Percentiles rank a stretch among this genome's conserved stretches.
phyloP scores from a whole-genome alignment of 2,113 vertebrate genomes.

The Platysteira castanea region DNA sequence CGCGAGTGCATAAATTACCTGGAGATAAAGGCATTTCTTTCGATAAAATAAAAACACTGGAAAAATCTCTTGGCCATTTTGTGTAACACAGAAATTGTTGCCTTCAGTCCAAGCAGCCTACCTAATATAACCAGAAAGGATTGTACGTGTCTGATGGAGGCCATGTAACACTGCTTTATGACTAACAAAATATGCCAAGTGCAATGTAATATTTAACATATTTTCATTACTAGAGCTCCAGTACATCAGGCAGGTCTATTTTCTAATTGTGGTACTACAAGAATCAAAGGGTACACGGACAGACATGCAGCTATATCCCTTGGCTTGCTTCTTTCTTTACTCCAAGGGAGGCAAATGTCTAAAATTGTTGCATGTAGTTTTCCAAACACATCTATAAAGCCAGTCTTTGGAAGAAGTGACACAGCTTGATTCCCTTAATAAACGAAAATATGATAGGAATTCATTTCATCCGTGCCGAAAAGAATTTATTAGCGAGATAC shows the following conservation, averaged over 20 bases:
- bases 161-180: background rate
- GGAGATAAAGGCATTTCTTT: background rate
- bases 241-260: background rate
- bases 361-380: background rate
- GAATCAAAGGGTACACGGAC: background rate
- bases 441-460: background rate
- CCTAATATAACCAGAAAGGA: background rate
- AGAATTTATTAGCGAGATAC: background rate
- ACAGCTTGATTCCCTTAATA: background rate
- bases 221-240: background rate
- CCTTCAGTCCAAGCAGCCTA: background rate
- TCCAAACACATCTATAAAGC: background rate
- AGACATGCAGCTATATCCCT: background rate
- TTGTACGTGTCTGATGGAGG: background rate
- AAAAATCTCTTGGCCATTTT: background rate
- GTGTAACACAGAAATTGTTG: background rate
- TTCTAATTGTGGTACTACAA: background rate
- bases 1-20: background rate
- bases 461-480: background rate
- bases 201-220: background rate
- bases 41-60: background rate
- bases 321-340: background rate
- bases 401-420: background rate
- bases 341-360: background rate
- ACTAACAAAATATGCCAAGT: background rate